These are phyloP conservation scores for Pardalotus punctatus DNA, from an alignment of 2,113 vertebrate genomes.

Conservation along the genomic window DNA sequence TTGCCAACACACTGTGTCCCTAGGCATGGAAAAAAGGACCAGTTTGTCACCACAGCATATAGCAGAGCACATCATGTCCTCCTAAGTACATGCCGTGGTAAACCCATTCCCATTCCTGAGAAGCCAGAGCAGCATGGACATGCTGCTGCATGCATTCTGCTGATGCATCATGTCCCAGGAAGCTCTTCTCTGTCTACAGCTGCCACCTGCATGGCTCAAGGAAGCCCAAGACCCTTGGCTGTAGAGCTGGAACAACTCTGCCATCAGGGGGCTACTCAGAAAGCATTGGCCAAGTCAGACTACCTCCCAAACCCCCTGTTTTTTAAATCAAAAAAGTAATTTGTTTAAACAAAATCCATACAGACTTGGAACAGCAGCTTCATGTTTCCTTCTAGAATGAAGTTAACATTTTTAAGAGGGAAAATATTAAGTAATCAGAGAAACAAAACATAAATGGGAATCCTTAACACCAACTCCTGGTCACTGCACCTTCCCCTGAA, in stretches of 20 bases:
- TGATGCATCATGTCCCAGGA: background rate
- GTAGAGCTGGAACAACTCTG: background rate
- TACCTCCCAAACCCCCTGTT: background rate
- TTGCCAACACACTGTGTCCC: background rate
- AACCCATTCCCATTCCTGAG: background rate
- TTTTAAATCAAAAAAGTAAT: background rate
- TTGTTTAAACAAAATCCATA: background rate
- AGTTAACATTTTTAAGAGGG: background rate
- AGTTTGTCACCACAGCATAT: background rate
- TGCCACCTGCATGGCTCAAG: background rate
- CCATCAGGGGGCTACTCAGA: background rate
- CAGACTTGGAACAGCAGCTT: background rate
- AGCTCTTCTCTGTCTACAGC: background rate
- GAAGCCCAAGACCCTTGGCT: background rate
- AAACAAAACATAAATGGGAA: background rate
- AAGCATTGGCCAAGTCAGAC: background rate
- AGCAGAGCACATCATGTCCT: background rate
- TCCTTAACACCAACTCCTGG: background rate
- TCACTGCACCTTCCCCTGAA: background rate
- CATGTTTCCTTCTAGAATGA: background rate
- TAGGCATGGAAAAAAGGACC: background rate
- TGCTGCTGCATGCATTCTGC: background rate
- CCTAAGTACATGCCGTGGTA: background rate
- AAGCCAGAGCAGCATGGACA: background rate
- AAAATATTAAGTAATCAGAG: background rate